Base-by-base conservation (phyloP, 2,113 vertebrate species). In the Aspiorhynchus laticeps region DNA sequence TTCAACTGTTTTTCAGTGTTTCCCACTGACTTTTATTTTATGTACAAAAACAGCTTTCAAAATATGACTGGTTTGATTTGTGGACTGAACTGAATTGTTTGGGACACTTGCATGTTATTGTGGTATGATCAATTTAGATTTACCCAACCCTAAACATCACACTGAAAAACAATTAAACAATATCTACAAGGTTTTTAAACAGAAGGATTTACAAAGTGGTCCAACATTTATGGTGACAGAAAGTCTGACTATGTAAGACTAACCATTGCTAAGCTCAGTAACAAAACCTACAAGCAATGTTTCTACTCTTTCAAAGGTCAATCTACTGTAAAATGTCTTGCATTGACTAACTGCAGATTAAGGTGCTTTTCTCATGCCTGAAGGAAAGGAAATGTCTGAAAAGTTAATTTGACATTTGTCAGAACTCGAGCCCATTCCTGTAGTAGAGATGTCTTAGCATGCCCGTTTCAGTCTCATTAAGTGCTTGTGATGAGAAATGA, bases 401-500 rank as follows among this genome's bases (percentile, higher is more conserved):
- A 87, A 78, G 83, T 86, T 87, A 53, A 65, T 85, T 75, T 86
- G 88, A 65, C 84, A 90, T 91, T 88, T 91, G 86, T 88, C 89
- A 90, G 76, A 41, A 41, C n/a, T 87, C 86, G 87, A 89, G 73
- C 74, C 53, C 12, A 28, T 85, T 88, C 86, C 75, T 24, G 41
- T 48, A 78, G 83, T 59, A 75, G 74, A 71, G 90, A 91, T 59
- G 81, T 88, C 36, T 78, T 85, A 73, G 67, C 51, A 53, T 75
- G 84, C 86, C 90, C 71, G 85, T 84, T 90, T 83, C 17, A 80
- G 87, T 91, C 88, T 86, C 88, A 91, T 91, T 92, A 90, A 86
- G 69, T 86, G 36, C 56, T 87, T 80, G 63, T 53, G 63, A 88
- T 92, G 92, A 92, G 91, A 84, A 90, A 93, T 92, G 88, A 80